Conservation (phyloP, 92 coral and sea anemone genomes). For the Virgularia gustaviana region DNA sequence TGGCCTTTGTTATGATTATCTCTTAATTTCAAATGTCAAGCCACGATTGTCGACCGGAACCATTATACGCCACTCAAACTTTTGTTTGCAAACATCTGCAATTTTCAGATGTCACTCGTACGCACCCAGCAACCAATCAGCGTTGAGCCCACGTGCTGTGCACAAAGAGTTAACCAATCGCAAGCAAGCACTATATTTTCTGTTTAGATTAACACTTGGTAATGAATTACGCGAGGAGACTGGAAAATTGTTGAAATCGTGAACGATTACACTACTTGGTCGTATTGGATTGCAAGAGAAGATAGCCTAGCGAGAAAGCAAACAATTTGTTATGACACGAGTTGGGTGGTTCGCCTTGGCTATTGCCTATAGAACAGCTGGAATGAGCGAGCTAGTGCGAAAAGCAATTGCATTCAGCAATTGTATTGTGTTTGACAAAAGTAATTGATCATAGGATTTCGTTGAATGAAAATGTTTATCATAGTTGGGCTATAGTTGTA, state of each 20-base stretch:
- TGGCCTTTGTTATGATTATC: constrained; percentile 29
- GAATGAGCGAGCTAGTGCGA: neutral
- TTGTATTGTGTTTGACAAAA: neutral
- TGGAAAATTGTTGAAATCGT: constrained; percentile 9
- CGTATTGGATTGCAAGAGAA: neutral
- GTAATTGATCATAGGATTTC: neutral
- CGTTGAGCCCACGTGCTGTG: constrained; percentile 7
- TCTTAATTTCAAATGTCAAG: constrained; percentile 46
- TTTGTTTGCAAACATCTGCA: constrained; percentile 42
- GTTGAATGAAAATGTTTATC: too few species aligned
- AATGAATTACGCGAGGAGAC: constrained; percentile 18
- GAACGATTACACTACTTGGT: neutral
- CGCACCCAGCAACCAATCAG: constrained; percentile 22
- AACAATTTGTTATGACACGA: too few species aligned
- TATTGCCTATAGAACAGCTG: constrained; percentile 17
- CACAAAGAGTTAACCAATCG: constrained; percentile 12
- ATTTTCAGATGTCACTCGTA: neutral
- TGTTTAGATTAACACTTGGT: constrained; percentile 11
- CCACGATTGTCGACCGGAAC: constrained; percentile 34
- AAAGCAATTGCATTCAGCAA: too few species aligned
- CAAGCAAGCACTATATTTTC: neutral
- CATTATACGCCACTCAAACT: constrained; percentile 36
- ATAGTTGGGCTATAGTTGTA: neutral
- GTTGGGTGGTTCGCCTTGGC: neutral
- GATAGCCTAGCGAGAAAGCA: constrained; percentile 4